Percentiles rank a stretch among this genome's conserved stretches.
phyloP scores from a whole-genome alignment of 2,113 vertebrate genomes.

The Chauna torquata region DNA sequence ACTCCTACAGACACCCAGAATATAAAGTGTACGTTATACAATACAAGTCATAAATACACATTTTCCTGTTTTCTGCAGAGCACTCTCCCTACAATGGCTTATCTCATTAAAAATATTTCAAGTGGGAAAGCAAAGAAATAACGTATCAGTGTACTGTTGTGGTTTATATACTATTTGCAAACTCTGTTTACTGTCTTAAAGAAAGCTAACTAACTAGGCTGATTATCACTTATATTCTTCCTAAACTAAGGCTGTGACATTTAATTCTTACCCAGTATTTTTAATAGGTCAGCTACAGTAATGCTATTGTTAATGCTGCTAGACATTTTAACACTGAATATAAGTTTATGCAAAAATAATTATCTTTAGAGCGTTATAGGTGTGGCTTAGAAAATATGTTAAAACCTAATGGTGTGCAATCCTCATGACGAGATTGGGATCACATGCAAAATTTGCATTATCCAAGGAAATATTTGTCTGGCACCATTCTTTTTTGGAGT shows the following conservation, averaged over 20 bases:
- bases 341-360: not conserved
- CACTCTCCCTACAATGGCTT: not conserved
- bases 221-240: not conserved
- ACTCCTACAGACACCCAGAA: not conserved
- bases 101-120: not conserved
- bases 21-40: not conserved
- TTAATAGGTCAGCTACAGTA: not conserved
- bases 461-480: not conserved
- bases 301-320: not conserved
- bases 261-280: not conserved
- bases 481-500: not conserved
- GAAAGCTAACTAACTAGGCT: not conserved
- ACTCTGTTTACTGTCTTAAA: not conserved
- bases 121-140: not conserved
- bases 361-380: not conserved
- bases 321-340: not conserved
- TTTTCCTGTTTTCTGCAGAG: conserved; percentile 6
- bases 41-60: not conserved
- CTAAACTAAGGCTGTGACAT: not conserved
- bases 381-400: not conserved
- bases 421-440: not conserved
- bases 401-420: not conserved
- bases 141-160: not conserved
- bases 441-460: not conserved
- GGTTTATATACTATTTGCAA: not conserved